phyloP scores from a whole-genome alignment of 2,888 invertebrate genomes.

The Apotomis betuletana region DNA sequence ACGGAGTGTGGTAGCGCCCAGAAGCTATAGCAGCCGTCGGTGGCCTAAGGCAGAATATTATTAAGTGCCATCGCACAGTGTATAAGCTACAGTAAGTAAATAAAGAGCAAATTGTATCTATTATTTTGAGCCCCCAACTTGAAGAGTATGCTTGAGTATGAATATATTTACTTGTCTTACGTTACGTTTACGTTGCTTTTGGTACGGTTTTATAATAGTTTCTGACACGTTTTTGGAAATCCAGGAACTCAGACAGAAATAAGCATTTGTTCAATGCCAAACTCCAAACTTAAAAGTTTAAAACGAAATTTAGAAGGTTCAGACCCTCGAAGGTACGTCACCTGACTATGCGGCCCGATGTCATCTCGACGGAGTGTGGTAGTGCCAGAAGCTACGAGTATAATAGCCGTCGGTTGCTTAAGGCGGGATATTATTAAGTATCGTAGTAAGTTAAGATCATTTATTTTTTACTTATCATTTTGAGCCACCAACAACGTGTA shows the following conservation, averaged over 20 bases:
- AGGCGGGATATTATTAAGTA: constrained; percentile 54
- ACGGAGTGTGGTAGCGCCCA: constrained; percentile 42
- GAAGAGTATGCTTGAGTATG: too few relatives aligned
- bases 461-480: not conserved
- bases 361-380: constrained; percentile 39
- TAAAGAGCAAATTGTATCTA: not conserved
- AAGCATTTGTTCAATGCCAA: too few relatives aligned
- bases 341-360: constrained; percentile 39
- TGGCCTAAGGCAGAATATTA: constrained; percentile 54
- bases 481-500: too few relatives aligned
- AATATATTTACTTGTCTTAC: too few relatives aligned
- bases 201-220: too few relatives aligned
- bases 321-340: constrained; percentile 40
- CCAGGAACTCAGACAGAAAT: too few relatives aligned
- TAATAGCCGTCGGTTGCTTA: constrained; percentile 49
- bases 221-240: too few relatives aligned
- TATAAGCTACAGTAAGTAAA: constrained; percentile 12
- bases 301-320: constrained; percentile 36
- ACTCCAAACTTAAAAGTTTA: not conserved
- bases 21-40: constrained; percentile 48
- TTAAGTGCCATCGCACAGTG: constrained; percentile 45
- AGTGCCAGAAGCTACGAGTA: constrained; percentile 45
- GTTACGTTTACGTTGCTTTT: too few relatives aligned
- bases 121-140: too few relatives aligned
- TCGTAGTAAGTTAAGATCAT: not conserved